Evolutionary conservation across 2,888 invertebrate species (phyloP).

Genomic region (Empis livida): DNA sequence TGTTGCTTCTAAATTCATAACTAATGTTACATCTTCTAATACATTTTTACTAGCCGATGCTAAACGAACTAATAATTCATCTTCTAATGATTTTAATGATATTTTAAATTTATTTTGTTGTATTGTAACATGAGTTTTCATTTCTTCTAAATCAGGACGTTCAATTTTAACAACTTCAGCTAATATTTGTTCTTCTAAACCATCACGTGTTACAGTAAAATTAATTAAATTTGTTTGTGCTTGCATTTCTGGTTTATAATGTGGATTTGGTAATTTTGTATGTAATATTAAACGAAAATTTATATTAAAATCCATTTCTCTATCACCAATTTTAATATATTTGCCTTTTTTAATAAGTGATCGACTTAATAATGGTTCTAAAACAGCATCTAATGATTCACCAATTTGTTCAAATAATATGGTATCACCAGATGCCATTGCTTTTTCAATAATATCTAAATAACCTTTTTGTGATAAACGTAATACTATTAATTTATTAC

Average conservation of each 20-base stretch:
- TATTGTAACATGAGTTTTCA: conserved; percentile 74
- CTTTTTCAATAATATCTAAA: conserved; percentile 67
- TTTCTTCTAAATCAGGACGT: conserved; percentile 76
- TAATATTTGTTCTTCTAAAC: conserved; percentile 86
- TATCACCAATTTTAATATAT: conserved; percentile 73
- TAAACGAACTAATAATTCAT: conserved; percentile 72
- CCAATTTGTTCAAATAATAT: conserved; percentile 84
- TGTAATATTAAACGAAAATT: conserved; percentile 77
- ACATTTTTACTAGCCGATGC: conserved; percentile 88
- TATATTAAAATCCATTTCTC: conserved; percentile 79
- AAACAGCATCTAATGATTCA: conserved; percentile 82
- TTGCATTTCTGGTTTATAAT: conserved; percentile 95
- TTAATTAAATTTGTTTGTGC: conserved; percentile 93
- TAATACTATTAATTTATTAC: conserved; percentile 55
- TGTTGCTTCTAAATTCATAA: conserved; percentile 84
- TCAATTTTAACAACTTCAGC: conserved; percentile 92
- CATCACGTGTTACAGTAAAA: conserved; percentile 90
- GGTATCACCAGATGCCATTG: conserved; percentile 58
- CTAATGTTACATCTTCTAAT: conserved; percentile 78
- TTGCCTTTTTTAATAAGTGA: conserved; percentile 80
- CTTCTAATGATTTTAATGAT: conserved; percentile 77
- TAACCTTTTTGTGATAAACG: conserved; percentile 73
- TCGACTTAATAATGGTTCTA: conserved; percentile 80
- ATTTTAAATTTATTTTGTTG: conserved; percentile 95
- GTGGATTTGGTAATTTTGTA: conserved; percentile 90